Evolutionary conservation across 2,113 vertebrate genomes (phyloP), one percentile per base, ranked within the genome.

Genomic region (Anser brachyrhynchus): DNA sequence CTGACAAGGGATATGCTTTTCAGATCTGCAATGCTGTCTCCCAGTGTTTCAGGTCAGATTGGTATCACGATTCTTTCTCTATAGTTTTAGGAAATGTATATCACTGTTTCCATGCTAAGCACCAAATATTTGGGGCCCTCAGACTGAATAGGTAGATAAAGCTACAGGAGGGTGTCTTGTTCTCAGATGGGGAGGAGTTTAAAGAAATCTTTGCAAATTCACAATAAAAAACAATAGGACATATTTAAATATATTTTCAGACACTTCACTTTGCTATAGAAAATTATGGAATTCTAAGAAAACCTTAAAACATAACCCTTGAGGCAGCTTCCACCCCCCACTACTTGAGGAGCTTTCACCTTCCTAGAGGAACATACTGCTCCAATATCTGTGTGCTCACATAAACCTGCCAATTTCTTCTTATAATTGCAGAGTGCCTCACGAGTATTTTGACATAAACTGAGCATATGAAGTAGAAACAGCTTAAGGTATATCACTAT

Each of bases 301-400:
- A 21, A 22, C 16, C 22, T 33, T 41, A 41, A 11, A 66, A 18
- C 11, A 44, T 10, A 59, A 19, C n/a, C 65, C 23, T 2, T 44
- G 11, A 65, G 19, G 33, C 49, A 59, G 15, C 31, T 46, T 11
- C 33, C 5, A 54, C 44, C 81, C 44, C 81, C 22, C 3, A 6
- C 9, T 10, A 25, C 46, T 66, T 14, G 13, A 57, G 74, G 46
- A 67, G 11, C n/a, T 57, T 59, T 70, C 49, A 35, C 3, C 43
- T 29, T 17, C 13, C 52, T 4, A 41, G 10, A 59, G 19, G 4
- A 86, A 62, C 9, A 14, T 2, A 31, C 2, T 17, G 31, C 13
- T 49, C 28, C 7, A 2, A 0, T 11, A 61, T 21, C 18, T 35
- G 9, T 1, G 2, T 6, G 9, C n/a, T 65, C 54, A 61, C 29